A percentile compares a stretch with the other conserved stretches of the same genome.
Evolutionary conservation across 2,888 invertebrate genomes (phyloP).

Genomic region (Leucophenga maculata): DNA sequence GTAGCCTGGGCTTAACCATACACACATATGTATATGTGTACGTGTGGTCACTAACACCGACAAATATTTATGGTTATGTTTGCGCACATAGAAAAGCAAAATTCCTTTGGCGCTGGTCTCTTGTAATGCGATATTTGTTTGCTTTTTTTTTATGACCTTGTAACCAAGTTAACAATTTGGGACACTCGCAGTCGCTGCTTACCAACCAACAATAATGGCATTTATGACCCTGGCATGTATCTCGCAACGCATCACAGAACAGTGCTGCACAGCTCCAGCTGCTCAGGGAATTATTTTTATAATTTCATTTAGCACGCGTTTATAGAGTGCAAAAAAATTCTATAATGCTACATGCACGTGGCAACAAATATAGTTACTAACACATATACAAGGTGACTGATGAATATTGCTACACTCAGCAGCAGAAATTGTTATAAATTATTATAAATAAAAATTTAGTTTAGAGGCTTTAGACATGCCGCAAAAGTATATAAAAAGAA

Average conservation of each 20-base stretch:
- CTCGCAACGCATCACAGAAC: neutral
- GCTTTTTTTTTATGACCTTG: slow-evolving; percentile 49
- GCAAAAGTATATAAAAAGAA: too few relatives aligned
- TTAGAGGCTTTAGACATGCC: too few relatives aligned
- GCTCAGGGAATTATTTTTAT: slow-evolving; percentile 40
- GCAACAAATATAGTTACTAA: neutral
- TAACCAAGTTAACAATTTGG: slow-evolving; percentile 60
- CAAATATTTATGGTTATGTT: neutral
- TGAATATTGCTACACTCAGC: too few relatives aligned
- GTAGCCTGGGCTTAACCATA: slow-evolving; percentile 36
- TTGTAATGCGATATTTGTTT: slow-evolving; percentile 32
- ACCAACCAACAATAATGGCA: slow-evolving; percentile 63
- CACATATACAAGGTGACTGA: neutral
- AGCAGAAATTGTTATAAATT: too few relatives aligned
- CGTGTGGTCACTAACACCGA: slow-evolving; percentile 24
- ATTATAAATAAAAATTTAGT: too few relatives aligned
- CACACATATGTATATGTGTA: slow-evolving; percentile 16
- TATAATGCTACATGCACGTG: neutral
- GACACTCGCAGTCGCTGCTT: slow-evolving; percentile 60
- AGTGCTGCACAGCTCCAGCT: neutral
- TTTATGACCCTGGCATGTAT: slow-evolving; percentile 57
- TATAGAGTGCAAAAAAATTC: neutral
- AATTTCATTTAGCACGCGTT: slow-evolving; percentile 44
- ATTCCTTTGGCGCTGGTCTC: slow-evolving; percentile 19
- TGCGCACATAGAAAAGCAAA: neutral